Conservation (phyloP, 2,797 vertebrate genomes). For the Hypotaenidia okinawae region DNA sequence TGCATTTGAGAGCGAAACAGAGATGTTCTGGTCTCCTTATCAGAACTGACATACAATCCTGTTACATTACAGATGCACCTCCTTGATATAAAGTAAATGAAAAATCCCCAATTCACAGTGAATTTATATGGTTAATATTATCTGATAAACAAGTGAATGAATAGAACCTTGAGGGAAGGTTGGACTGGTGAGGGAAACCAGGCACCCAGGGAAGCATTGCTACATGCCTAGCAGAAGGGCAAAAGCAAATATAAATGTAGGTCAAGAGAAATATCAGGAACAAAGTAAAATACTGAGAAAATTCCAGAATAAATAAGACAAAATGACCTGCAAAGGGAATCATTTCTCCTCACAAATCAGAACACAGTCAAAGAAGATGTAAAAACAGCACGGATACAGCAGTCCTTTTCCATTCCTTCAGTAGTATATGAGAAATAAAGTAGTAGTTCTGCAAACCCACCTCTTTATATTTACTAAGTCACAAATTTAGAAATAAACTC, state of each 20-base stretch:
- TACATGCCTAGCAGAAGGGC: background rate
- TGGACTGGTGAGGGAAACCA: background rate
- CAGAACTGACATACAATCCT: background rate
- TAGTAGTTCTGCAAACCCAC: background rate
- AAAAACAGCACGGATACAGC: background rate
- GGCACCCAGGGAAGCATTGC: background rate
- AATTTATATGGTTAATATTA: slow-evolving; percentile 27
- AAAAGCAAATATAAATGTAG: slow-evolving; percentile 7
- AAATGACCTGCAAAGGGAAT: background rate
- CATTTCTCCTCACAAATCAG: background rate
- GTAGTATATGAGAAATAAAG: background rate
- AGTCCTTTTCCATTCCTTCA: background rate
- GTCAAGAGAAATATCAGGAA: background rate
- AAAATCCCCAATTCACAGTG: slow-evolving; percentile 4
- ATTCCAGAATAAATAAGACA: background rate
- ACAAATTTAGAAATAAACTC: background rate
- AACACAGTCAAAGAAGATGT: background rate
- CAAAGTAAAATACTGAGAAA: background rate
- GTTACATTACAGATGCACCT: background rate
- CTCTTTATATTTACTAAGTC: background rate
- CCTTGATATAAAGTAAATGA: slow-evolving; percentile 17
- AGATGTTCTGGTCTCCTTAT: slow-evolving; percentile 12
- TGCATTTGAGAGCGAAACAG: background rate
- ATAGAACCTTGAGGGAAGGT: slow-evolving; percentile 4
- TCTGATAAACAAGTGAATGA: slow-evolving; percentile 41